These are phyloP conservation scores for Isoperla grammatica DNA, from an alignment of 2,888 invertebrate genomes.

Conservation along the genomic window DNA sequence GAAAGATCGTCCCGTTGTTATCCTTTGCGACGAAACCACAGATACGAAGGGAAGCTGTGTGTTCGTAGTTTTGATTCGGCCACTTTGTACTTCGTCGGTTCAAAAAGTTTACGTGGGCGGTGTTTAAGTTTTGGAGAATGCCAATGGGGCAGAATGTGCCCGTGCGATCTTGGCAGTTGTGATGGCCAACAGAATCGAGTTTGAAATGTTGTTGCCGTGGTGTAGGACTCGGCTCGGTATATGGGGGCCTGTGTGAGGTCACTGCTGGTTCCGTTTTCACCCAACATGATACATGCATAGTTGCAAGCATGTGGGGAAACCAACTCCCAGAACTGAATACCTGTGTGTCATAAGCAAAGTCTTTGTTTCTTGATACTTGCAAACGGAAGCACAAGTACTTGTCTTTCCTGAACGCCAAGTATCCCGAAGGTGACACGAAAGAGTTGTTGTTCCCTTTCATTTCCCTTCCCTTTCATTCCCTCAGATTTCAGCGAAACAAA, in stretches of 20 bases:
- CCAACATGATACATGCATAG: not conserved
- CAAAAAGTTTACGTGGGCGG: not conserved
- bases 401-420: not conserved
- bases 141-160: not conserved
- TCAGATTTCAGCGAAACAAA: too few species aligned
- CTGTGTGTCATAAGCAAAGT: not conserved
- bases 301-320: slow-evolving; percentile 2
- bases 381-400: not conserved
- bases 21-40: slow-evolving; percentile 4
- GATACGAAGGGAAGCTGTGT: not conserved
- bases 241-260: slow-evolving; percentile 1
- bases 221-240: not conserved
- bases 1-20: too few species aligned
- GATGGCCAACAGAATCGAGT: not conserved
- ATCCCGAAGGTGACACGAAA: not conserved
- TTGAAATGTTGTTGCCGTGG: not conserved
- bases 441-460: not conserved
- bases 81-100: not conserved
- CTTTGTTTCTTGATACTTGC: not conserved
- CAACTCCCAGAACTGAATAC: not conserved
- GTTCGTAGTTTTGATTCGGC: not conserved
- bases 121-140: not conserved
- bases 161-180: not conserved
- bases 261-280: not conserved
- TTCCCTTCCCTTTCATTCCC: too few species aligned